Base-by-base conservation (phyloP, 1,140 invertebrate species). In the Druon quercuslanigerum region DNA sequence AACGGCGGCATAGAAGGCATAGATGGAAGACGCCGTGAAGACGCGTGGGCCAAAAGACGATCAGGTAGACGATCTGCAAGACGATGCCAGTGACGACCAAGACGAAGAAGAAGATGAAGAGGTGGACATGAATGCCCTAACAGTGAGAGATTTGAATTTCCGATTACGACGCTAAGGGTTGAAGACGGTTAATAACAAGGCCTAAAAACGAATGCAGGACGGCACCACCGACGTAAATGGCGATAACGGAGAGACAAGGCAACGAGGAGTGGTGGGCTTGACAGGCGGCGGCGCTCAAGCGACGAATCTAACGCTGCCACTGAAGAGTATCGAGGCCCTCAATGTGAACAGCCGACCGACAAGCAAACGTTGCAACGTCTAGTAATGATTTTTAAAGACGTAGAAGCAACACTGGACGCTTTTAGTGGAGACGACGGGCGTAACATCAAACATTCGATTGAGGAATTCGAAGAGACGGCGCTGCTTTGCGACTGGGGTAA, bases 381-480 rank as follows among this genome's bases (percentile, higher is more conserved):
- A 13, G 17, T 17, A 20, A 57, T 85, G 14, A 74, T 76, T 17
- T 83, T 79, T 51, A 76, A 51, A 72, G 84, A 86, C 33, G 79
- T 84, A 14, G 84, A 84, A 56, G 83, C 77, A 50, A 33, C 77
- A 8, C n/a, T 85, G 1, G 72, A 81, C 12, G 73, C 51, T 71
- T 86, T 86, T 40, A 79, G 75, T 50, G 83, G 83, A 0, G 82
- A 86, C 50, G 76, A 74, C 8, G 79, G 66, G 20, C 46, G 70
- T 13, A n/a, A n/a, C n/a, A n/a, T n/a, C n/a, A n/a, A n/a, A n/a
- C n/a, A n/a, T n/a, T n/a, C n/a, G n/a, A n/a, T 86, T 0, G 57
- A 77, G 14, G 77, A 84, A 20, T 83, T 86, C 40, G 83, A 85
- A 52, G 82, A 79, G 13, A 79, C 71, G 6, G 81, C 81, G 14